phyloP scores from a whole-genome alignment of 2,888 invertebrate species.

The Omphaloscelis lunosa region DNA sequence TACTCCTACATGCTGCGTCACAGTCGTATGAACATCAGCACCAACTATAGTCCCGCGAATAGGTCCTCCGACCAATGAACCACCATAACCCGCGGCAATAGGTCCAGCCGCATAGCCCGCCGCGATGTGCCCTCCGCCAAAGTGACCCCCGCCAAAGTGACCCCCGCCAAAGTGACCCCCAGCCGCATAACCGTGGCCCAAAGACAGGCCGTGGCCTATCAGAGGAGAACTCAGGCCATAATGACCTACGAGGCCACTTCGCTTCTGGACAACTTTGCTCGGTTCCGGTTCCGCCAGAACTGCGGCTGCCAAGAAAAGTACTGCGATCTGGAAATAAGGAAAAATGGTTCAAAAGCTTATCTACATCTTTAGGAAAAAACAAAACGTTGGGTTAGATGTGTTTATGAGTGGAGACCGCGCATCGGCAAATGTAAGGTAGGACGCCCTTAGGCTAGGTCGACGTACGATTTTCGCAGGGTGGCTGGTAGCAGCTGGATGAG shows the following conservation, averaged over 20 bases:
- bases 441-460: too few species aligned
- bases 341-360: background rate
- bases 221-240: constrained; percentile 73
- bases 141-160: constrained; percentile 38
- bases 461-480: too few species aligned
- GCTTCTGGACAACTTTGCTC: constrained; percentile 86
- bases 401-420: too few species aligned
- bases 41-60: constrained; percentile 79
- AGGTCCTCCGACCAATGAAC: constrained; percentile 40
- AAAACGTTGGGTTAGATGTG: background rate
- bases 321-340: constrained; percentile 78
- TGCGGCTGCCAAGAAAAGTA: constrained; percentile 81
- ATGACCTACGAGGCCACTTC: constrained; percentile 85
- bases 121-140: constrained; percentile 44
- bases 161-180: constrained; percentile 49
- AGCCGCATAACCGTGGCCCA: constrained; percentile 60
- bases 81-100: constrained; percentile 38
- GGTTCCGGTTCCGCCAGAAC: constrained; percentile 83
- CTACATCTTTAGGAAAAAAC: background rate
- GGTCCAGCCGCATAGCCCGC: constrained; percentile 50
- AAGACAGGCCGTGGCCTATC: constrained; percentile 67
- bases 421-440: too few species aligned
- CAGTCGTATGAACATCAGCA: constrained; percentile 88
- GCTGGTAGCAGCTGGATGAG: too few species aligned
- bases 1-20: constrained; percentile 88